Evolutionary conservation across 2,888 invertebrate genomes (phyloP).

Genomic region (Plagiodera versicolora): DNA sequence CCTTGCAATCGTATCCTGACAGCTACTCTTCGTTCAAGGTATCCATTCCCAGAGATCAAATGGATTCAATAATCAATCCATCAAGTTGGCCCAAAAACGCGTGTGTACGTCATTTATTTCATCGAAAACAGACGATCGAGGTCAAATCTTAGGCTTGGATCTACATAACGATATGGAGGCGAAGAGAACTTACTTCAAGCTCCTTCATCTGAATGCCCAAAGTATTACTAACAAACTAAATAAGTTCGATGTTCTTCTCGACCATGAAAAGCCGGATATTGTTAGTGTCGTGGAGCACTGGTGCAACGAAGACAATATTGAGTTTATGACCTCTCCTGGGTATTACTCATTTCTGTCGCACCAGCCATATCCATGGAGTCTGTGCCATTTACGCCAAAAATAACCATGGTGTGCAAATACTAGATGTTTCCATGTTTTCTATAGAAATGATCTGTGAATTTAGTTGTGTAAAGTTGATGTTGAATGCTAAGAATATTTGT

Average conservation of each 20-base stretch:
- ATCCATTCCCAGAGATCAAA: no score
- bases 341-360: background rate
- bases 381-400: background rate
- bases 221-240: background rate
- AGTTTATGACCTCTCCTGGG: background rate
- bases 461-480: background rate
- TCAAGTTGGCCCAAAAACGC: no score
- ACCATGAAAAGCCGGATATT: background rate
- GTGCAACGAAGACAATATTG: background rate
- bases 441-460: background rate
- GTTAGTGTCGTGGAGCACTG: background rate
- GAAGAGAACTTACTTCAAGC: background rate
- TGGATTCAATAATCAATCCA: no score
- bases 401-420: background rate
- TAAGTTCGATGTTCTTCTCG: background rate
- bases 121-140: no score
- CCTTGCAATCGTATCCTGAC: background rate
- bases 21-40: background rate
- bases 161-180: no score
- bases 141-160: no score
- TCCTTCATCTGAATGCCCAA: slow-evolving; percentile 7
- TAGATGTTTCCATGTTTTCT: background rate
- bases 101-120: no score
- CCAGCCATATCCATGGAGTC: background rate
- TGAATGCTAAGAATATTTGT: background rate